Conservation (phyloP, 30 jellyfish, hydroid and myxozoan genomes). For the Hydractinia symbiolongicarpus region DNA sequence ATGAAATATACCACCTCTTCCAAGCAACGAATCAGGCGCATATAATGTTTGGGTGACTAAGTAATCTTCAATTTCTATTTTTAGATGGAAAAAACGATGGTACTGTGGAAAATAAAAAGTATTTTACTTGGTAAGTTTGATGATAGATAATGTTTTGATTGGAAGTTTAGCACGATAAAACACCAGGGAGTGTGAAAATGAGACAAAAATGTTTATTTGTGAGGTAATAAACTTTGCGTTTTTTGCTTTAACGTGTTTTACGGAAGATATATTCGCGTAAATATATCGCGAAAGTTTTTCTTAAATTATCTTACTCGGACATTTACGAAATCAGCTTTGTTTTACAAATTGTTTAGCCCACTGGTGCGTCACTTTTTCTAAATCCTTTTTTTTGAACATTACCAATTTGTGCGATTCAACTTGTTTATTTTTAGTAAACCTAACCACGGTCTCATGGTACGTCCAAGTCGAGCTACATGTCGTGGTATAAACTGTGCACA, state of each 20-base stretch:
- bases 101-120: constrained; percentile 56
- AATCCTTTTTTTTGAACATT: no score
- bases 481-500: constrained; percentile 83
- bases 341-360: no score
- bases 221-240: neutral
- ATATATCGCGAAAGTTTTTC: no score
- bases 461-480: constrained; percentile 86
- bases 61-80: neutral
- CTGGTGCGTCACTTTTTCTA: no score
- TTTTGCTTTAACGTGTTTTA: neutral
- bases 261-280: no score
- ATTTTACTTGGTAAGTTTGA: constrained; percentile 60
- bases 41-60: no score
- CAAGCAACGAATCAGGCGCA: no score
- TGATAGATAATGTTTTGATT: neutral
- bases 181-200: no score
- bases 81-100: constrained; percentile 87
- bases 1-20: no score
- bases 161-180: neutral
- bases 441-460: constrained; percentile 64
- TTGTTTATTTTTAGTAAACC: constrained; percentile 43
- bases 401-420: neutral
- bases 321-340: no score
- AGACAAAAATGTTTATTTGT: neutral
- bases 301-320: no score